These are phyloP conservation scores for Leucophenga montana DNA, from an alignment of 2,888 invertebrate species.

Conservation along the genomic window DNA sequence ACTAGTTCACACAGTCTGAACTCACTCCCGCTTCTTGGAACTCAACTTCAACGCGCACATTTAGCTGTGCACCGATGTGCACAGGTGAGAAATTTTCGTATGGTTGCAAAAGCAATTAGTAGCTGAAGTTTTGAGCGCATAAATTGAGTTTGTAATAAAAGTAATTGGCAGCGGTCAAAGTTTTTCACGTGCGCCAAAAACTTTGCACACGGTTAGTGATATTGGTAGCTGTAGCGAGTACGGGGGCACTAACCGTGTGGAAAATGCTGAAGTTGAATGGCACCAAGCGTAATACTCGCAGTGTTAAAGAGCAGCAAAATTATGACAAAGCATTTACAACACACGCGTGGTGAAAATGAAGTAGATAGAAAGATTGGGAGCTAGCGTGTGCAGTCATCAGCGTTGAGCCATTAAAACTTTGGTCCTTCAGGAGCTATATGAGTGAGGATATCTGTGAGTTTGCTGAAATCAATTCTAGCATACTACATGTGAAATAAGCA, in stretches of 20 bases:
- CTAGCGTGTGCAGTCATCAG: too few relatives aligned
- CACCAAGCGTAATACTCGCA: background rate
- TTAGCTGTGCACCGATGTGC: background rate
- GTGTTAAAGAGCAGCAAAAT: constrained; percentile 17
- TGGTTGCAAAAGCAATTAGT: constrained; percentile 15
- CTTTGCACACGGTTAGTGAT: background rate
- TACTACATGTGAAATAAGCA: too few relatives aligned
- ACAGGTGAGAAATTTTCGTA: constrained; percentile 2
- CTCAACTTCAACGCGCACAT: too few relatives aligned
- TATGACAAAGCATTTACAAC: background rate
- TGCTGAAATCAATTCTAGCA: background rate
- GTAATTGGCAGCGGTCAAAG: constrained; percentile 25
- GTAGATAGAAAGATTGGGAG: too few relatives aligned
- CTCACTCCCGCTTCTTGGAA: too few relatives aligned
- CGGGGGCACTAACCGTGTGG: too few relatives aligned
- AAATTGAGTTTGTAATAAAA: constrained; percentile 26
- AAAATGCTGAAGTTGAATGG: too few relatives aligned
- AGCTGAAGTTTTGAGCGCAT: constrained; percentile 13
- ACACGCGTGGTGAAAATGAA: too few relatives aligned
- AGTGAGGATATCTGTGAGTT: background rate
- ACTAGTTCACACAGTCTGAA: too few relatives aligned
- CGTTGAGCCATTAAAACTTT: constrained; percentile 12
- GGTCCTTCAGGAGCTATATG: constrained; percentile 8
- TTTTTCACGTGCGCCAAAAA: constrained; percentile 6
- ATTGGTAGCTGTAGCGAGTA: too few relatives aligned